Percentiles rank a stretch among this genome's conserved stretches.
Evolutionary conservation across 2,888 invertebrate genomes (phyloP).

Genomic region (Epinotia ramella): DNA sequence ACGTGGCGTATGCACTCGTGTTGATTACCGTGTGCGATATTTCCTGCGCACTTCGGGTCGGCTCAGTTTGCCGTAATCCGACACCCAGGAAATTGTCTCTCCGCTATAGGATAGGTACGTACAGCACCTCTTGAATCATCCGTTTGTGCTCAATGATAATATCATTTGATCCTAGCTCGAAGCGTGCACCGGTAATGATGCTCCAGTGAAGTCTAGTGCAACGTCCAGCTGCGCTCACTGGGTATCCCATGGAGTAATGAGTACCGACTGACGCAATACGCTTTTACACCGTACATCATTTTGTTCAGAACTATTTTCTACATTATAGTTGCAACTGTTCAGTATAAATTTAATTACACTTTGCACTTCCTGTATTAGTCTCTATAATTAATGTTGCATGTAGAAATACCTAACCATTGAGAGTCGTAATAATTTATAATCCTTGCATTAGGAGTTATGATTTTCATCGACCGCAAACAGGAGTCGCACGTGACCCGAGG

Average conservation of each 20-base stretch:
- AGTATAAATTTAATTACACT: too few relatives aligned
- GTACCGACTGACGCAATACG: background rate
- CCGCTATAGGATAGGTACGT: slow-evolving; percentile 32
- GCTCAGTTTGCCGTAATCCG: slow-evolving; percentile 60
- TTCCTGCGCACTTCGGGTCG: slow-evolving; percentile 60
- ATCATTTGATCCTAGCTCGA: slow-evolving; percentile 22
- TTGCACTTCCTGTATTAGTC: background rate
- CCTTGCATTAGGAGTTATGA: background rate
- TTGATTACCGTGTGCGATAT: slow-evolving; percentile 59
- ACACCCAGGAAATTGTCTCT: slow-evolving; percentile 59
- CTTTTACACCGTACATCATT: background rate
- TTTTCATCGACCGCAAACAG: background rate
- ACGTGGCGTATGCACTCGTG: slow-evolving; percentile 57
- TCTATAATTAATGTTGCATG: background rate
- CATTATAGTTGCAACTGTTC: too few relatives aligned
- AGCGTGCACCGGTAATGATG: slow-evolving; percentile 27
- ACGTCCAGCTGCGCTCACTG: slow-evolving; percentile 15
- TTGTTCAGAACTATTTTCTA: background rate
- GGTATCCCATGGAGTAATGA: background rate
- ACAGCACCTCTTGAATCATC: slow-evolving; percentile 16
- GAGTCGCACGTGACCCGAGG: slow-evolving; percentile 8
- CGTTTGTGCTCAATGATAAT: slow-evolving; percentile 24
- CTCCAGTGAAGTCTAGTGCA: slow-evolving; percentile 22
- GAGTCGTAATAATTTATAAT: background rate
- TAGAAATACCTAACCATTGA: background rate